These are phyloP conservation scores for Andricus curvator DNA, from an alignment of 2,888 invertebrate genomes.

Conservation along the genomic window DNA sequence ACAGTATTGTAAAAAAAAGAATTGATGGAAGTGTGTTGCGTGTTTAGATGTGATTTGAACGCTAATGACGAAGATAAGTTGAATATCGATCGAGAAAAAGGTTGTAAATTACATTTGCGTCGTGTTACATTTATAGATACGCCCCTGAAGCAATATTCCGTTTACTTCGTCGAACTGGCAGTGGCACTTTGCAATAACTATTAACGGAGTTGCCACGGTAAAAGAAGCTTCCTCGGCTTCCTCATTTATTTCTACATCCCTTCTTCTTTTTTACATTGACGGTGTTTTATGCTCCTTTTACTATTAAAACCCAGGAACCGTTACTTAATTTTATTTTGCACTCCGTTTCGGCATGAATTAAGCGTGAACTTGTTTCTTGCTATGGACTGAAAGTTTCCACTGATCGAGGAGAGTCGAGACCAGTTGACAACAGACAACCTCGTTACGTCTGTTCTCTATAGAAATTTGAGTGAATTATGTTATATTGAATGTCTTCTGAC, in stretches of 20 bases:
- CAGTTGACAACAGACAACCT: slow-evolving; percentile 33
- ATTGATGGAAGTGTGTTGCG: not conserved
- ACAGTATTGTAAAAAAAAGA: not conserved
- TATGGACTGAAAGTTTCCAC: slow-evolving; percentile 29
- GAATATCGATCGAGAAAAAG: not conserved
- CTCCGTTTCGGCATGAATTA: slow-evolving; percentile 30
- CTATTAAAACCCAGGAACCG: slow-evolving; percentile 33
- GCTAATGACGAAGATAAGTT: not conserved
- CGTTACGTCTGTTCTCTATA: slow-evolving; percentile 24
- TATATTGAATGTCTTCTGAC: slow-evolving; percentile 1
- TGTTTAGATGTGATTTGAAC: not conserved
- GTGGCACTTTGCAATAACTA: slow-evolving; percentile 47
- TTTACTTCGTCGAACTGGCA: slow-evolving; percentile 32
- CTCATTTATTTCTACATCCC: slow-evolving; percentile 36
- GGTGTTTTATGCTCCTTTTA: slow-evolving; percentile 24
- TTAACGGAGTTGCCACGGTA: slow-evolving; percentile 49
- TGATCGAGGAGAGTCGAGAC: slow-evolving; percentile 10
- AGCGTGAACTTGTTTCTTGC: slow-evolving; percentile 38
- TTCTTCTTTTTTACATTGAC: slow-evolving; percentile 28
- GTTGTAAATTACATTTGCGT: not conserved
- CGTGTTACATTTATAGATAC: not conserved
- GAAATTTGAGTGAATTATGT: slow-evolving; percentile 11
- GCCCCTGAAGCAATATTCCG: slow-evolving; percentile 4
- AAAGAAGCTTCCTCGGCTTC: slow-evolving; percentile 44
- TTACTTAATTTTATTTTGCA: slow-evolving; percentile 35